phyloP scores from a whole-genome alignment of 2,113 vertebrate species.

The Meriones unguiculatus region DNA sequence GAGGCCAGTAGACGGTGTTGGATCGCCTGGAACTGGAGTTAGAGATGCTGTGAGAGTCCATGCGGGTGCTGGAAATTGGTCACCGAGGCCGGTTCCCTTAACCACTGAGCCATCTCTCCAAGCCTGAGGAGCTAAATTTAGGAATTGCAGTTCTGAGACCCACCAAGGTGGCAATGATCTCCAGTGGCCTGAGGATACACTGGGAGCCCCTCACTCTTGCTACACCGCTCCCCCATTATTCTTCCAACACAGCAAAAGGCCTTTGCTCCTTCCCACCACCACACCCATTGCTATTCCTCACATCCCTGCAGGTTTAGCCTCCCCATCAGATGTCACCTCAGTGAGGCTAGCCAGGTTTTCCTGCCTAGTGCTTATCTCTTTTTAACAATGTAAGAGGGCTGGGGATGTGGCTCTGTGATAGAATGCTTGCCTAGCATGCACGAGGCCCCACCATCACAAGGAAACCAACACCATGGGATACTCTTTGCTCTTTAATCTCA shows the following conservation, averaged over 20 bases:
- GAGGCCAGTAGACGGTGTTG: not conserved
- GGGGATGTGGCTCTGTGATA: no score
- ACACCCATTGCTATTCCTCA: not conserved
- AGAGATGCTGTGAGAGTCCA: not conserved
- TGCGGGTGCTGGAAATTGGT: not conserved
- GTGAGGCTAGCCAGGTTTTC: no score
- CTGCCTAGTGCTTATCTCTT: not conserved
- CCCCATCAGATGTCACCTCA: not conserved
- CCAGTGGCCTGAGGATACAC: not conserved
- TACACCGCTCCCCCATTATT: not conserved
- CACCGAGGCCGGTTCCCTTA: not conserved
- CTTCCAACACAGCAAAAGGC: not conserved
- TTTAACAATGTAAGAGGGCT: not conserved
- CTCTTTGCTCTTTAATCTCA: not conserved
- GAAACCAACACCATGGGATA: not conserved
- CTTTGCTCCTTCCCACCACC: not conserved
- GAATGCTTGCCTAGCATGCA: not conserved
- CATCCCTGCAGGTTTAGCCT: not conserved
- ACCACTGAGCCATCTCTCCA: not conserved
- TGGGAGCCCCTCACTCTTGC: fast-evolving
- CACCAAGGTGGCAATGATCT: no score
- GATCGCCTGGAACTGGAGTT: not conserved
- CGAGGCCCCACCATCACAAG: not conserved
- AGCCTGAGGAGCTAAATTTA: not conserved
- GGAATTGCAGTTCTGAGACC: not conserved